These are phyloP conservation scores for Thereva unica DNA, from an alignment of 2,888 invertebrate genomes.

Conservation along the genomic window DNA sequence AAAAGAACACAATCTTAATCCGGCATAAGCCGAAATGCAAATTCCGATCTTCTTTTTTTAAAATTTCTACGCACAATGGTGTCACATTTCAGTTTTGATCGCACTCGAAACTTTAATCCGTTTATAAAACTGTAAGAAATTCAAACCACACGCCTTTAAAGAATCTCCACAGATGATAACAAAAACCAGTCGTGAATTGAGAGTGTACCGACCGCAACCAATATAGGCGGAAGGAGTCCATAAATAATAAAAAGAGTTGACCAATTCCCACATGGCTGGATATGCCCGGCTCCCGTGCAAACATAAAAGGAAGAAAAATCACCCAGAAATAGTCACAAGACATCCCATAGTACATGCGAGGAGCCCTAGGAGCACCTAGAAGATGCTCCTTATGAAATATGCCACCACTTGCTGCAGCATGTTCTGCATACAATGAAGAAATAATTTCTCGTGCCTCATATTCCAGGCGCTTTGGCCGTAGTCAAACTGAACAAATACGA, in stretches of 20 bases:
- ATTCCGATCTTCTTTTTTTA: conserved; percentile 5
- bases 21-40: conserved; percentile 9
- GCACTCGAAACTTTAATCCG: conserved; percentile 23
- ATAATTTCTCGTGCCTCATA: conserved; percentile 38
- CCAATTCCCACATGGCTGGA: conserved; percentile 38
- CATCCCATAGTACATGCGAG: conserved; percentile 9
- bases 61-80: conserved; percentile 16
- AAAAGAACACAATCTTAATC: conserved; percentile 22
- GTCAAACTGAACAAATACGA: conserved; percentile 11
- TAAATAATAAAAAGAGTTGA: conserved; percentile 39
- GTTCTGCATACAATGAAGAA: conserved; percentile 42
- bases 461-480: conserved; percentile 2
- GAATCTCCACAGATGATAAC: conserved; percentile 13
- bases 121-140: conserved; percentile 12
- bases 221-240: conserved; percentile 38
- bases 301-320: conserved; percentile 25
- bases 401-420: conserved; percentile 31
- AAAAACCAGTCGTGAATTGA: conserved; percentile 21
- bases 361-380: conserved; percentile 24
- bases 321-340: conserved; percentile 31
- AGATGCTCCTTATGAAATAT: conserved; percentile 39
- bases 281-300: conserved; percentile 3
- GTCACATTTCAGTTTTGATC: conserved; percentile 25
- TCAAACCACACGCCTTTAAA: conserved; percentile 7
- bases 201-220: conserved; percentile 17